Evolutionary conservation across 1,140 invertebrate genomes (phyloP).

Genomic region (Ips typographus): DNA sequence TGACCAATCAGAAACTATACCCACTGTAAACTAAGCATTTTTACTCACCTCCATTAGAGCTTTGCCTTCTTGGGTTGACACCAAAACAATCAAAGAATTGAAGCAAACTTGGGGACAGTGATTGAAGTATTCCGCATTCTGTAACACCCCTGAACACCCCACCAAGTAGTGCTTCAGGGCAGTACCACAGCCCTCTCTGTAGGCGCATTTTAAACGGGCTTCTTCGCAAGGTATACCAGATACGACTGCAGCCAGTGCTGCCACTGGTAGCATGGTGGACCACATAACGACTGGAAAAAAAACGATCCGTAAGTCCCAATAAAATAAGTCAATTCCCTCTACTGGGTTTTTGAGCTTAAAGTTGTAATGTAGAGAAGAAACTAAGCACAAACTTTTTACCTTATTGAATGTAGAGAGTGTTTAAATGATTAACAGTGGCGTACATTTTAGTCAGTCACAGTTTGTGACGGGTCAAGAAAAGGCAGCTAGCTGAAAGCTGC

Average conservation of each 20-base stretch:
- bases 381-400: too few species aligned
- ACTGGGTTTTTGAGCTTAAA: too few species aligned
- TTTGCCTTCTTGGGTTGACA: conserved; percentile 75
- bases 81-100: conserved; percentile 73
- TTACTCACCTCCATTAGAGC: conserved; percentile 67
- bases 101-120: conserved; percentile 70
- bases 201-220: conserved; percentile 70
- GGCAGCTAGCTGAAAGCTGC: too few species aligned
- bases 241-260: conserved; percentile 45
- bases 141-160: conserved; percentile 68
- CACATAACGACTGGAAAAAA: conserved; percentile 48
- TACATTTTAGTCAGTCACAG: too few species aligned
- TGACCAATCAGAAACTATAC: too few species aligned
- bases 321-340: too few species aligned
- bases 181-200: conserved; percentile 69
- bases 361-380: too few species aligned
- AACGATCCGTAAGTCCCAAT: not conserved
- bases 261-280: conserved; percentile 51
- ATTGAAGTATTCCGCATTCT: conserved; percentile 50
- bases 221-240: conserved; percentile 62
- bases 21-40: not conserved
- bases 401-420: too few species aligned
- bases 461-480: too few species aligned
- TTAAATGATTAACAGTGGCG: too few species aligned
- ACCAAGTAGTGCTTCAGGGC: conserved; percentile 74